These are phyloP conservation scores for Cavia porcellus DNA, from an alignment of 2,113 vertebrate genomes.

Conservation along the genomic window DNA sequence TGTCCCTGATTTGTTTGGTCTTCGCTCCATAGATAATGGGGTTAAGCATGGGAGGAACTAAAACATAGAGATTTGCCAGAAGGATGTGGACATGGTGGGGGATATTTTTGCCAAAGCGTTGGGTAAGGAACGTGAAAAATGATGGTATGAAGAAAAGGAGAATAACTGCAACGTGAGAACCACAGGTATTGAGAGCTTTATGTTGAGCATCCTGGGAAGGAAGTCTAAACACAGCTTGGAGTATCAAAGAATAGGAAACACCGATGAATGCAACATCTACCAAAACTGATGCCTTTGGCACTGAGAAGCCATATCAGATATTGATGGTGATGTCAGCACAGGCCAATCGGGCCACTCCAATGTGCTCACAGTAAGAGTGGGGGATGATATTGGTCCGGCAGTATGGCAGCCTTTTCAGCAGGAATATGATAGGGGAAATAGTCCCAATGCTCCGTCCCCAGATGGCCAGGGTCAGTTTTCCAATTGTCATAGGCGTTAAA, in stretches of 20 bases:
- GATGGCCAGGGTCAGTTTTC: constrained; percentile 40
- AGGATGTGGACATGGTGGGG: constrained; percentile 5
- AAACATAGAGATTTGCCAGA: constrained; percentile 57
- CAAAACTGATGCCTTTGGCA: constrained; percentile 53
- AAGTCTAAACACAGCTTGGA: constrained; percentile 57
- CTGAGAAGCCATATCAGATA: constrained; percentile 33
- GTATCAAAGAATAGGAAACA: constrained; percentile 60
- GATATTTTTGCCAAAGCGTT: constrained; percentile 26
- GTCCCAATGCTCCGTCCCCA: background rate
- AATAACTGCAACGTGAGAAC: constrained; percentile 58
- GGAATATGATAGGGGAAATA: constrained; percentile 30
- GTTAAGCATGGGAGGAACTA: constrained; percentile 65
- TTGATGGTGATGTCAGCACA: constrained; percentile 63
- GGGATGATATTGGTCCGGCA: constrained; percentile 34
- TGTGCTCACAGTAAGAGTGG: constrained; percentile 70
- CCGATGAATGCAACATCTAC: constrained; percentile 38
- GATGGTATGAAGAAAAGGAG: constrained; percentile 62
- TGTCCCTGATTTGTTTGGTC: constrained; percentile 61
- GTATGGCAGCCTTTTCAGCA: constrained; percentile 53
- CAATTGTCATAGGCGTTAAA: constrained; percentile 45
- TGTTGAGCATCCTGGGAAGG: constrained; percentile 45
- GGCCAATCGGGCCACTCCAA: background rate
- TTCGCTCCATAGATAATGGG: constrained; percentile 68
- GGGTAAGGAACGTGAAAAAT: constrained; percentile 57
- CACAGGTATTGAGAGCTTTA: constrained; percentile 55